phyloP scores from a whole-genome alignment of 2,888 invertebrate genomes.

The Ochropacha duplaris region DNA sequence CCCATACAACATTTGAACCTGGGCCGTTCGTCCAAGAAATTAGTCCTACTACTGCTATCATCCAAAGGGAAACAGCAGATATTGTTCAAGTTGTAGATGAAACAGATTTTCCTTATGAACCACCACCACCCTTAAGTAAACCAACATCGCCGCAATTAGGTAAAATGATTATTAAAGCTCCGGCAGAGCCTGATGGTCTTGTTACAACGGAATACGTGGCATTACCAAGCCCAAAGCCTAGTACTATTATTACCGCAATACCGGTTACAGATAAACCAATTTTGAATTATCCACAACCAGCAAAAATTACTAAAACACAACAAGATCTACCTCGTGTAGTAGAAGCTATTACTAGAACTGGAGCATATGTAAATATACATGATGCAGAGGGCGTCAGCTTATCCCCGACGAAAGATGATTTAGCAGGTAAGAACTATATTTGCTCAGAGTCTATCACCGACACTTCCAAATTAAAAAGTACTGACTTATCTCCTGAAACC shows the following conservation, averaged over 20 bases:
- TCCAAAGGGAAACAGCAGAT: conserved; percentile 70
- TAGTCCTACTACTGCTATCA: conserved; percentile 62
- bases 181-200: conserved; percentile 67
- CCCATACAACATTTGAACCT: conserved; percentile 93
- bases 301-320: conserved; percentile 51
- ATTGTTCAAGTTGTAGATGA: conserved; percentile 69
- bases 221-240: conserved; percentile 81
- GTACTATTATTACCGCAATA: conserved; percentile 85
- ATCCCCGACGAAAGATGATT: conserved; percentile 84
- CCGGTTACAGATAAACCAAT: conserved; percentile 64
- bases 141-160: conserved; percentile 86
- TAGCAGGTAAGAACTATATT: conserved; percentile 86
- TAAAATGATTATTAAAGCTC: conserved; percentile 85
- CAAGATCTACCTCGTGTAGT: conserved; percentile 70
- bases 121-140: conserved; percentile 63
- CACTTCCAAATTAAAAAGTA: conserved; percentile 42
- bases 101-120: conserved; percentile 74
- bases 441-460: conserved; percentile 48
- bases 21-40: conserved; percentile 91
- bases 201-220: conserved; percentile 82
- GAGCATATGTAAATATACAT: conserved; percentile 89
- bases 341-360: conserved; percentile 78
- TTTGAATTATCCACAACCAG: conserved; percentile 44
- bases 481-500: conserved; percentile 41
- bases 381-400: conserved; percentile 84